These are phyloP conservation scores for Psittacula derbiana DNA, from an alignment of 2,797 vertebrate genomes.

Conservation along the genomic window DNA sequence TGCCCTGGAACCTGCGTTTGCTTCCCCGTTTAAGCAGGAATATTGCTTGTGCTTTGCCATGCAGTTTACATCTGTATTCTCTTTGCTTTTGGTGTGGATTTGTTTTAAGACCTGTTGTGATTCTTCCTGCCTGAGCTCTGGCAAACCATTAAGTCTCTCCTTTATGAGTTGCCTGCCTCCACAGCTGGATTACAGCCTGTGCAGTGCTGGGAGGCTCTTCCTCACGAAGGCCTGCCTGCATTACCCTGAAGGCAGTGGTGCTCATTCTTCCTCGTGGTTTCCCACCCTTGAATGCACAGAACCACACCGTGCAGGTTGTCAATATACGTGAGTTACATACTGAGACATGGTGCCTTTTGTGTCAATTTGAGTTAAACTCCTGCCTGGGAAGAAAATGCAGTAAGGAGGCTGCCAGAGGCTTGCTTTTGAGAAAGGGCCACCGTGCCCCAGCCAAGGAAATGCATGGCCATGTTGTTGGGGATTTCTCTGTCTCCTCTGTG, in stretches of 20 bases:
- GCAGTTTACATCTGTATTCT: not conserved
- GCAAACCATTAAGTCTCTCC: not conserved
- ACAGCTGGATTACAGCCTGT: not conserved
- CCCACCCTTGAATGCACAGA: not conserved
- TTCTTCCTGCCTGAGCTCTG: not conserved
- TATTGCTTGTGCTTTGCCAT: not conserved
- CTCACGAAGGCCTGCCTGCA: fast-evolving
- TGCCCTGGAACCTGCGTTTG: fast-evolving
- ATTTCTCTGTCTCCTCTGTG: not conserved
- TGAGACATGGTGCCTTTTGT: not conserved
- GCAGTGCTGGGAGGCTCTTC: not conserved
- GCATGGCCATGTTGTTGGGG: fast-evolving
- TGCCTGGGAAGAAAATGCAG: not conserved
- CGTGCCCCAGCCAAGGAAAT: not conserved
- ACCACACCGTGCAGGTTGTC: fast-evolving
- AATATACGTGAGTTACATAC: fast-evolving
- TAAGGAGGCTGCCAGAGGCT: not conserved
- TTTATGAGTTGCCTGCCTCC: not conserved
- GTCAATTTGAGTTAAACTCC: not conserved
- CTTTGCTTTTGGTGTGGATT: not conserved
- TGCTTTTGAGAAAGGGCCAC: not conserved
- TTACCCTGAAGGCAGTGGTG: not conserved
- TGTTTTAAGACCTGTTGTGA: not conserved
- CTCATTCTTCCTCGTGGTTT: not conserved
- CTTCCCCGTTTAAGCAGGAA: not conserved